Percentiles rank a stretch among this genome's conserved stretches.
phyloP scores from a whole-genome alignment of 2,888 invertebrate species.

The Thymelicus sylvestris region DNA sequence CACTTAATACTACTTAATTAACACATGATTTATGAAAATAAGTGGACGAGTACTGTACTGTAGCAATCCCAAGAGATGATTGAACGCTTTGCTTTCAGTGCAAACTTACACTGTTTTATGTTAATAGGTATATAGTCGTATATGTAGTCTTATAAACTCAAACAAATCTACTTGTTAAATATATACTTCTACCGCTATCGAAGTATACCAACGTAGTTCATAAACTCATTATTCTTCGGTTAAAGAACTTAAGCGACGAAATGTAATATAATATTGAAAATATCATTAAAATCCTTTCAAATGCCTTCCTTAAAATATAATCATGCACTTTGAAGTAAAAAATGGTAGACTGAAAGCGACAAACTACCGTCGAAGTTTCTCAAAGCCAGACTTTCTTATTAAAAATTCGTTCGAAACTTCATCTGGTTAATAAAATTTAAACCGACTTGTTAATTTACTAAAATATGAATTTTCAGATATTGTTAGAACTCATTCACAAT shows the following conservation, averaged over 20 bases:
- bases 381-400: conserved; percentile 63
- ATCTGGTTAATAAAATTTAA: conserved; percentile 71
- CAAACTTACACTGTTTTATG: too few species aligned
- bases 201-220: neutral
- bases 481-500: neutral
- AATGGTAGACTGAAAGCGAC: conserved; percentile 17
- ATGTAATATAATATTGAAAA: conserved; percentile 2
- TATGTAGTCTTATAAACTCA: too few species aligned
- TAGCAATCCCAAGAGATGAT: too few species aligned
- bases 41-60: too few species aligned
- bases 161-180: too few species aligned
- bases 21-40: too few species aligned
- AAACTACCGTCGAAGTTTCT: conserved; percentile 18
- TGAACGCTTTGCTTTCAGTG: too few species aligned
- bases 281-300: conserved; percentile 4
- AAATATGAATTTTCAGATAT: conserved; percentile 29
- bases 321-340: conserved; percentile 6
- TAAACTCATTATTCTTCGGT: neutral
- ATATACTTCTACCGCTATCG: too few species aligned
- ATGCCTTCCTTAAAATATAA: neutral
- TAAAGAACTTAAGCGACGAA: conserved; percentile 4
- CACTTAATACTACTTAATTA: too few species aligned
- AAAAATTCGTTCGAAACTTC: conserved; percentile 70
- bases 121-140: too few species aligned
- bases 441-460: conserved; percentile 39